A percentile compares a stretch with the other conserved stretches of the same genome.
These are phyloP conservation scores for Gila orcuttii DNA, from an alignment of 2,113 vertebrate genomes.

Conservation along the genomic window DNA sequence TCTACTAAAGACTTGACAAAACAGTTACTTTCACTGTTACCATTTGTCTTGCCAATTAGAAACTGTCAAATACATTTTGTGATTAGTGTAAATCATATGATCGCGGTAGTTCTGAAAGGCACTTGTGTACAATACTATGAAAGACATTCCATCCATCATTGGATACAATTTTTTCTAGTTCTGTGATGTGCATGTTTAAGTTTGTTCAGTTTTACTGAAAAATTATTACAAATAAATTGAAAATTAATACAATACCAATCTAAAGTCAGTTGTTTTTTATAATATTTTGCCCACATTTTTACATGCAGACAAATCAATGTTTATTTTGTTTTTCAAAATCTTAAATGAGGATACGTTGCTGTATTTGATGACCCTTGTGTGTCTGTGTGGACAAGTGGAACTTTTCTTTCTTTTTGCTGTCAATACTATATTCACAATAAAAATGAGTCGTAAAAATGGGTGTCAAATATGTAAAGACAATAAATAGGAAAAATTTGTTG, in stretches of 20 bases:
- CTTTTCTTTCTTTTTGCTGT: not conserved
- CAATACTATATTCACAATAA: too few relatives aligned
- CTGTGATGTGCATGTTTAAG: not conserved
- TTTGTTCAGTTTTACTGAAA: slow-evolving; percentile 14
- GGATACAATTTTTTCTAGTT: not conserved
- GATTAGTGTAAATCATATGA: not conserved
- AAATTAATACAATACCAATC: not conserved
- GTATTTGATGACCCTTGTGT: not conserved
- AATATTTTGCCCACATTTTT: not conserved
- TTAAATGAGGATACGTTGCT: not conserved
- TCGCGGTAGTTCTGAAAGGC: not conserved
- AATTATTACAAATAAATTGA: not conserved
- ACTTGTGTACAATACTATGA: slow-evolving; percentile 8
- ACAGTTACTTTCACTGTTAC: not conserved
- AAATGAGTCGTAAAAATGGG: too few relatives aligned
- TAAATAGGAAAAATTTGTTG: too few relatives aligned
- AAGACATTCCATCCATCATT: not conserved
- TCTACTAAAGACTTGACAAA: not conserved
- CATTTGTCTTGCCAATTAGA: not conserved
- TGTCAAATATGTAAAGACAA: too few relatives aligned
- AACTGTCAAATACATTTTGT: not conserved
- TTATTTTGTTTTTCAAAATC: not conserved
- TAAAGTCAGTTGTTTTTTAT: not conserved
- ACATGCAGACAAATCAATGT: not conserved
- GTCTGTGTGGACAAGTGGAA: not conserved